Conservation (phyloP, 2,888 invertebrate genomes). For the Drosophila melanosoma region DNA sequence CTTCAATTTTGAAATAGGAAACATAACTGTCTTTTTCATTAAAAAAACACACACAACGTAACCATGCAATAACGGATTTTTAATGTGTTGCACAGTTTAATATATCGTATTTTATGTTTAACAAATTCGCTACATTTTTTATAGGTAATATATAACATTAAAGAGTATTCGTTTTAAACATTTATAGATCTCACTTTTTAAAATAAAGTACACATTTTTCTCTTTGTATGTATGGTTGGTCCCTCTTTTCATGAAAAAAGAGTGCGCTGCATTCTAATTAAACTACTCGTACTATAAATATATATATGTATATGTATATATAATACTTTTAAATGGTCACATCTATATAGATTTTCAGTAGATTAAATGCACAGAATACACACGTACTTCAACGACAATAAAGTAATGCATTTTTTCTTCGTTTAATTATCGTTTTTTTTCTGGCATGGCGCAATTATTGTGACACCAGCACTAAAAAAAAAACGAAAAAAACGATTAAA, state of each 20-base stretch:
- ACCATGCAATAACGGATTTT: constrained; percentile 70
- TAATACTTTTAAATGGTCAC: constrained; percentile 64
- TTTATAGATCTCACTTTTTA: constrained; percentile 66
- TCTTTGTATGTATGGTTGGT: constrained; percentile 64
- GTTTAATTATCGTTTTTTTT: constrained; percentile 29
- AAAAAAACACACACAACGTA: background rate
- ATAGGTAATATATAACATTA: constrained; percentile 56
- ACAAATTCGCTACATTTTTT: constrained; percentile 65
- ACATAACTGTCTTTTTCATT: background rate
- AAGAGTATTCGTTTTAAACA: constrained; percentile 56
- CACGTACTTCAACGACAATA: constrained; percentile 56
- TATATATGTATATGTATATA: constrained; percentile 24
- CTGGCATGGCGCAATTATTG: constrained; percentile 62
- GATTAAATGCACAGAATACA: constrained; percentile 68
- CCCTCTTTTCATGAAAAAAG: constrained; percentile 79
- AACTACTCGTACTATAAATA: constrained; percentile 56
- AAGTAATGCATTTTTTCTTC: constrained; percentile 67
- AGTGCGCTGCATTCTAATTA: constrained; percentile 73
- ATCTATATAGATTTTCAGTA: constrained; percentile 66
- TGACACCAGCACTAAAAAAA: constrained; percentile 47
- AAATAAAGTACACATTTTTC: constrained; percentile 74
- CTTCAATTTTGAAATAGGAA: background rate
- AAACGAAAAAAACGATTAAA: constrained; percentile 55
- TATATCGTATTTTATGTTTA: constrained; percentile 61
- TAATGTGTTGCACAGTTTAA: constrained; percentile 63